Evolutionary conservation across 2,888 invertebrate genomes (phyloP).

Genomic region (Priocnemis perturbator): DNA sequence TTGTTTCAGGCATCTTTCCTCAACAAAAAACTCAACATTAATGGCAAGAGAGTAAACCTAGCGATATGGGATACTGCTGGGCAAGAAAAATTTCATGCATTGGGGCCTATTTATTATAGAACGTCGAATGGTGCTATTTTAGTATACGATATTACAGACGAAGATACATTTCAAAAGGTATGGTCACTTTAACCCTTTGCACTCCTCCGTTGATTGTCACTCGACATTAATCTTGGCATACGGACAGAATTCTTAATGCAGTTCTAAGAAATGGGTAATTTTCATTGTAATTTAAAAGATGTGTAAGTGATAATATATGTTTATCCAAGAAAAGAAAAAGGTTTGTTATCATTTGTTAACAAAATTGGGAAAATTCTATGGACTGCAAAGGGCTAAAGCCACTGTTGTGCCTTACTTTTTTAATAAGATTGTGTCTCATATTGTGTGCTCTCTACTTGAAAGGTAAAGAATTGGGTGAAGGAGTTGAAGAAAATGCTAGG

Average conservation of each 20-base stretch:
- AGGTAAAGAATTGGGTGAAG: constrained; percentile 99
- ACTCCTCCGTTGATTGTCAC: no score
- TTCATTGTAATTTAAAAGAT: no score
- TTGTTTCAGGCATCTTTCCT: constrained; percentile 92
- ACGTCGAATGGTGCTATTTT: constrained; percentile 98
- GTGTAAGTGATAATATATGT: no score
- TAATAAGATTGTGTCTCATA: constrained; percentile 1
- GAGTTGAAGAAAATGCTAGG: constrained; percentile 97
- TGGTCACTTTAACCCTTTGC: constrained; percentile 33
- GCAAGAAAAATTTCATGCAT: constrained; percentile 96
- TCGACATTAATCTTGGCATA: no score
- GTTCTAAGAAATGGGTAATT: no score
- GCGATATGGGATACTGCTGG: constrained; percentile 99
- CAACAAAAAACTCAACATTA: constrained; percentile 93
- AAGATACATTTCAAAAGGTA: constrained; percentile 96
- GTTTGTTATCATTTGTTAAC: no score
- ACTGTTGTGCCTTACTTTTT: neutral
- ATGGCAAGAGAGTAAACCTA: constrained; percentile 91
- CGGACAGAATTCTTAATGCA: no score
- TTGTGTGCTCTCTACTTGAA: constrained; percentile 2
- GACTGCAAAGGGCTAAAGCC: no score
- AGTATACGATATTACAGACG: constrained; percentile 98
- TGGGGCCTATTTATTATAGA: constrained; percentile 98
- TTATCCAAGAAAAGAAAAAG: no score
- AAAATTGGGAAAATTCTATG: no score